These are phyloP conservation scores for Merops nubicus DNA, from an alignment of 2,113 vertebrate species.

Conservation along the genomic window DNA sequence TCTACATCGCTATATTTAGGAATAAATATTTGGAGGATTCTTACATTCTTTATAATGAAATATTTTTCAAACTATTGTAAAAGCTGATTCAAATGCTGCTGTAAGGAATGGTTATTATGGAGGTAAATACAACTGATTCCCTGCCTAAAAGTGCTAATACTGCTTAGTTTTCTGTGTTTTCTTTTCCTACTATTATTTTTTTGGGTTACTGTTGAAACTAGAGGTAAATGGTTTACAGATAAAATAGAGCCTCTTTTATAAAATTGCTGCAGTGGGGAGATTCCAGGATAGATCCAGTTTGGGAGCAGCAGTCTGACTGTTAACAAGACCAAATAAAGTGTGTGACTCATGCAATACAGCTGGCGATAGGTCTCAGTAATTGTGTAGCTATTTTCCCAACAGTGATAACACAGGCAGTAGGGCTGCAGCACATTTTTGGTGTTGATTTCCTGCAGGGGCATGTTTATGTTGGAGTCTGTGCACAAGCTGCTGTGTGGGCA, in stretches of 20 bases:
- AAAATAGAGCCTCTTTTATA: neutral
- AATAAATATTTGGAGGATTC: neutral
- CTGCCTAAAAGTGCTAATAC: neutral
- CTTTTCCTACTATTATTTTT: neutral
- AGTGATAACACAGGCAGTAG: neutral
- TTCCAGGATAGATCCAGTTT: neutral
- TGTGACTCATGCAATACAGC: neutral
- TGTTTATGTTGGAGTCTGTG: slow-evolving; percentile 59
- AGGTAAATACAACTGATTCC: neutral
- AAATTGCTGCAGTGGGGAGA: neutral
- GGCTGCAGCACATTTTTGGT: neutral
- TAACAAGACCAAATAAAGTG: slow-evolving; percentile 14
- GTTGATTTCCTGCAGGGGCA: slow-evolving; percentile 40
- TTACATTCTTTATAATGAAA: neutral
- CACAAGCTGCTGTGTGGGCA: slow-evolving; percentile 56
- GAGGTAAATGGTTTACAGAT: neutral
- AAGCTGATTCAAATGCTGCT: neutral
- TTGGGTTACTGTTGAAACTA: neutral
- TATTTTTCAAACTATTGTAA: neutral
- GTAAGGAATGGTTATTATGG: neutral
- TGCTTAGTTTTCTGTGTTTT: neutral
- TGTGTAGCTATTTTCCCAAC: neutral
- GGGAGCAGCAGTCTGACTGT: neutral
- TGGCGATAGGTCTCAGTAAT: neutral
- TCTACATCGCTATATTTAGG: too few relatives aligned